Conservation (phyloP, 2,888 invertebrate species). For the Melangyna quadrimaculata region DNA sequence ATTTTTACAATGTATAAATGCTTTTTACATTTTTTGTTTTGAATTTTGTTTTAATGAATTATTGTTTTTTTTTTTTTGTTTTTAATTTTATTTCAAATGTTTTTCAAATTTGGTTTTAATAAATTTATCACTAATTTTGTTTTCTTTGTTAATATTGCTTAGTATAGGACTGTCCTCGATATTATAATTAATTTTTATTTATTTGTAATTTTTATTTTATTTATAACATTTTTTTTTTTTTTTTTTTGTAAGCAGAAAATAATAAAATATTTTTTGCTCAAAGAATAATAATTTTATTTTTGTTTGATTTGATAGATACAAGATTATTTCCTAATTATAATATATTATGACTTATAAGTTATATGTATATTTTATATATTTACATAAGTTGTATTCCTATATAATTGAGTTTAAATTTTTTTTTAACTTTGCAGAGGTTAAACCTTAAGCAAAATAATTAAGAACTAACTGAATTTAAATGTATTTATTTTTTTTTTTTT, state of each 20-base stretch:
- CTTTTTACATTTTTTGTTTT: constrained; percentile 65
- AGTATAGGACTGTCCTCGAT: constrained; percentile 64
- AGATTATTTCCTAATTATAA: constrained; percentile 31
- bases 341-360: constrained; percentile 34
- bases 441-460: constrained; percentile 60
- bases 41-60: constrained; percentile 23
- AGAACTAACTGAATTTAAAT: constrained; percentile 12
- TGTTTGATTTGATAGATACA: constrained; percentile 42
- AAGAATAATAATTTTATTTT: constrained; percentile 18
- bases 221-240: constrained; percentile 25
- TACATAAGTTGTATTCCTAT: constrained; percentile 59
- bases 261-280: constrained; percentile 49
- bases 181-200: constrained; percentile 26
- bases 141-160: constrained; percentile 62
- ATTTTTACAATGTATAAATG: constrained; percentile 68
- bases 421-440: constrained; percentile 45
- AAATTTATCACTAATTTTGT: constrained; percentile 59
- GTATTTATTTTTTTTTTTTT: neutral
- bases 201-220: constrained; percentile 37
- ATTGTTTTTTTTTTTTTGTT: constrained; percentile 11
- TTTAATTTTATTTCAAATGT: constrained; percentile 15
- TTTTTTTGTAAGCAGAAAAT: constrained; percentile 58
- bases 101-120: constrained; percentile 20
- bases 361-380: constrained; percentile 56
- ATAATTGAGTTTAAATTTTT: constrained; percentile 68